A percentile compares a stretch with the other conserved stretches of the same genome.
Evolutionary conservation across 2,888 invertebrate genomes (phyloP).

Genomic region (Sylvicola cinctus): DNA sequence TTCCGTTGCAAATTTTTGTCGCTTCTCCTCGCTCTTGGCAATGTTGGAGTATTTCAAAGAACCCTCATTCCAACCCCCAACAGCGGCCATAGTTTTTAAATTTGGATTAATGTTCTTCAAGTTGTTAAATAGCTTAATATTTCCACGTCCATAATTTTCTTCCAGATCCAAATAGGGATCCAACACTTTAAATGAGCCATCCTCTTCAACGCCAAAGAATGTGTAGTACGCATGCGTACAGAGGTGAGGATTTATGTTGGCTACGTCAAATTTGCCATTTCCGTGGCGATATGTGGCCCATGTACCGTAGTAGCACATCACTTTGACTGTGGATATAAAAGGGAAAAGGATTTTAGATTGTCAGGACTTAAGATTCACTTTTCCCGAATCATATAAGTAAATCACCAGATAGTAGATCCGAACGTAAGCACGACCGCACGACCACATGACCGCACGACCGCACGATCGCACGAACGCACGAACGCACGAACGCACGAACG

Average conservation of each 20-base stretch:
- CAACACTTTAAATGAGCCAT: constrained; percentile 30
- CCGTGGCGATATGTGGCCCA: constrained; percentile 52
- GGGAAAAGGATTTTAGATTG: no score
- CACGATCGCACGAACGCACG: no score
- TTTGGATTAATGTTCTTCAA: constrained; percentile 23
- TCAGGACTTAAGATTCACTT: no score
- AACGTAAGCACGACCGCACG: no score
- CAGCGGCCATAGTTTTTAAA: constrained; percentile 21
- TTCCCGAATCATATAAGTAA: no score
- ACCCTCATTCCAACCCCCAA: constrained; percentile 31
- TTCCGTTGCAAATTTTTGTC: constrained; percentile 14
- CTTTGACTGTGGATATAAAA: constrained; percentile 31
- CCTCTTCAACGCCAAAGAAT: constrained; percentile 40
- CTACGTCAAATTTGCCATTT: constrained; percentile 41
- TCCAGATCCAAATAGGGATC: constrained; percentile 42
- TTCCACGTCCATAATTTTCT: constrained; percentile 32
- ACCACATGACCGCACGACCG: no score
- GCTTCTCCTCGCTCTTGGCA: constrained; percentile 19
- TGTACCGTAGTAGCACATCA: constrained; percentile 56
- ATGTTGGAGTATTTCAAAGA: constrained; percentile 27
- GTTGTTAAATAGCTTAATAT: constrained; percentile 20
- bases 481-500: no score
- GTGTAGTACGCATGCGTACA: constrained; percentile 60
- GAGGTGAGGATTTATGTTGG: constrained; percentile 39
- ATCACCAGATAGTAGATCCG: no score